Evolutionary conservation across 92 coral and sea anemone genomes (phyloP).

Genomic region (Zoanthus solanderi): DNA sequence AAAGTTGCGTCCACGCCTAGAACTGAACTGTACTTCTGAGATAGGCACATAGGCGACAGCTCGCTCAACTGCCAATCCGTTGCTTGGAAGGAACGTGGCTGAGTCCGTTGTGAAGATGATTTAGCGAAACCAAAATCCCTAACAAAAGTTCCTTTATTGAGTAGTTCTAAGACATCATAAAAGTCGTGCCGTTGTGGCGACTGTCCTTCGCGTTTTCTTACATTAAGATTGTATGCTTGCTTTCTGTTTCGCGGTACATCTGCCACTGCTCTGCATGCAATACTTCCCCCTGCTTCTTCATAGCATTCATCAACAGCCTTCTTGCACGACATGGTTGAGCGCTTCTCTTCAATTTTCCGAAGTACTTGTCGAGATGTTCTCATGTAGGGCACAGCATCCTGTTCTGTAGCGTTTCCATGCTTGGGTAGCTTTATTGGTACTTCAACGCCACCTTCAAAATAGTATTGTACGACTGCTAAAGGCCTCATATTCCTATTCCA

Average conservation of each 20-base stretch:
- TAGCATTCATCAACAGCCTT: conserved; percentile 70
- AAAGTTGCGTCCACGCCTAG: conserved; percentile 71
- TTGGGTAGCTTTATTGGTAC: conserved; percentile 61
- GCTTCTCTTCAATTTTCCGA: conserved; percentile 47
- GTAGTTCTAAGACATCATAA: conserved; percentile 62
- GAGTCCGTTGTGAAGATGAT: conserved; percentile 58
- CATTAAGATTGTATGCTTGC: conserved; percentile 61
- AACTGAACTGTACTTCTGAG: conserved; percentile 48
- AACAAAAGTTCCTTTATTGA: conserved; percentile 68
- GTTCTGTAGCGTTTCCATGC: conserved; percentile 67
- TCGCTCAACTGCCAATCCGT: conserved; percentile 54
- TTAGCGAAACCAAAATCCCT: conserved; percentile 63
- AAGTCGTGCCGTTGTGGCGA: conserved; percentile 54
- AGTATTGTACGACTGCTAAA: conserved; percentile 60
- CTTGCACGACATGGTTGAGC: conserved; percentile 51
- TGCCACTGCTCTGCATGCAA: conserved; percentile 61
- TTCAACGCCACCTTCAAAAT: conserved; percentile 66
- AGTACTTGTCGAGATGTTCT: conserved; percentile 65
- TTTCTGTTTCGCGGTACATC: conserved; percentile 65
- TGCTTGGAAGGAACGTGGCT: conserved; percentile 65
- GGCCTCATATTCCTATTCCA: conserved; percentile 47
- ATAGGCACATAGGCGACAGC: conserved; percentile 48
- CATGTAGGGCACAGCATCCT: conserved; percentile 67
- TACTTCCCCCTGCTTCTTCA: conserved; percentile 67
- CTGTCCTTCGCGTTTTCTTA: conserved; percentile 1